These are phyloP conservation scores for Etheostoma spectabile DNA, from an alignment of 2,113 vertebrate genomes.

Conservation along the genomic window DNA sequence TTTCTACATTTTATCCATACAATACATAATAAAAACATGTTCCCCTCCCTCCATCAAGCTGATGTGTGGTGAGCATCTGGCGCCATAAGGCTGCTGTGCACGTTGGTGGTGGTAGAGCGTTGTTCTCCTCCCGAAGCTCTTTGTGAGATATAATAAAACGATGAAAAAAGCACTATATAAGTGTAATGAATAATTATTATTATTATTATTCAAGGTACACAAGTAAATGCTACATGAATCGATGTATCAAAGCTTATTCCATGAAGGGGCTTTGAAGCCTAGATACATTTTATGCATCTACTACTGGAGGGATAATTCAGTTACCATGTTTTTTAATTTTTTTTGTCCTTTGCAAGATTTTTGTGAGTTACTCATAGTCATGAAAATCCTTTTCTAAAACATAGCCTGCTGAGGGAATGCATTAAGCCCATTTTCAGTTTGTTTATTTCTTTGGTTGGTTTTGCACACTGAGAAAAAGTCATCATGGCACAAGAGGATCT, in stretches of 20 bases:
- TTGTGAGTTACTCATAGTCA: not conserved
- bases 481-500: not conserved
- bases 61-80: too few relatives aligned
- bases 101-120: too few relatives aligned
- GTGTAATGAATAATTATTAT: too few relatives aligned
- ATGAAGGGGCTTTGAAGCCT: not conserved
- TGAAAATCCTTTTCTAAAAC: not conserved
- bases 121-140: too few relatives aligned
- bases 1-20: not conserved
- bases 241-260: not conserved
- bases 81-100: too few relatives aligned
- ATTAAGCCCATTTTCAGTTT: not conserved
- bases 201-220: not conserved
- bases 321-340: not conserved
- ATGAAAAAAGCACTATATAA: too few relatives aligned
- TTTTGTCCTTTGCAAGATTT: not conserved
- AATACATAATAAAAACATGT: not conserved
- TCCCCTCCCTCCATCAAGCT: too few relatives aligned
- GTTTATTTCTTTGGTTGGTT: not conserved
- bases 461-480: slow-evolving; percentile 5
- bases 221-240: not conserved
- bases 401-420: not conserved
- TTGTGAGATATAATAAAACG: too few relatives aligned
- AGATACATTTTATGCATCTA: not conserved
- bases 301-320: not conserved